A percentile compares a stretch with the other conserved stretches of the same genome.
phyloP scores from a whole-genome alignment of 2,113 vertebrate species.

The Mastomys natalensis region DNA sequence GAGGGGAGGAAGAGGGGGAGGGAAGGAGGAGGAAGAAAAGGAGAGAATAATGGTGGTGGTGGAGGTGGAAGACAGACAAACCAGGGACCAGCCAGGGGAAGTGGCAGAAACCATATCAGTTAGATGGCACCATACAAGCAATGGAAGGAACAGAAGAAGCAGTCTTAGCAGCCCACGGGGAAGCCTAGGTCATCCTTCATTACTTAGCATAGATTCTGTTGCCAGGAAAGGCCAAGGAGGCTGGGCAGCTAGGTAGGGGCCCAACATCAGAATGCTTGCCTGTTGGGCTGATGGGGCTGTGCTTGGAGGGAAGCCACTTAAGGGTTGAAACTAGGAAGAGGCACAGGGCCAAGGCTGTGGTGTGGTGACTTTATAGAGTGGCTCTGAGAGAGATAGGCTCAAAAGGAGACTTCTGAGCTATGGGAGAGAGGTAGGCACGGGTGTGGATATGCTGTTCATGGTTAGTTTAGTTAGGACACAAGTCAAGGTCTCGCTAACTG shows the following conservation, averaged over 20 bases:
- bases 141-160: not conserved
- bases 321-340: not conserved
- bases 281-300: not conserved
- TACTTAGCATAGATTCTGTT: not conserved
- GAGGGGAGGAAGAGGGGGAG: not conserved
- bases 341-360: not conserved
- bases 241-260: not conserved
- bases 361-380: not conserved
- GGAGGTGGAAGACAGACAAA: not conserved
- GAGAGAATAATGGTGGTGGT: not conserved
- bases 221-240: not conserved
- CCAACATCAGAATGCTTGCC: not conserved
- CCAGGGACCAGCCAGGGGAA: not conserved
- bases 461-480: not conserved
- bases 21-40: no score
- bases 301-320: not conserved
- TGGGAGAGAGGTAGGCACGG: not conserved
- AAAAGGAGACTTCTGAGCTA: not conserved
- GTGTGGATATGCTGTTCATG: not conserved
- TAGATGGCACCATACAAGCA: not conserved
- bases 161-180: not conserved
- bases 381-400: not conserved
- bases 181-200: not conserved
- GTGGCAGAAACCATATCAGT: not conserved
- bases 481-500: not conserved